Base-by-base conservation (phyloP, 2,888 invertebrate species). In the Aleiodes testaceus region DNA sequence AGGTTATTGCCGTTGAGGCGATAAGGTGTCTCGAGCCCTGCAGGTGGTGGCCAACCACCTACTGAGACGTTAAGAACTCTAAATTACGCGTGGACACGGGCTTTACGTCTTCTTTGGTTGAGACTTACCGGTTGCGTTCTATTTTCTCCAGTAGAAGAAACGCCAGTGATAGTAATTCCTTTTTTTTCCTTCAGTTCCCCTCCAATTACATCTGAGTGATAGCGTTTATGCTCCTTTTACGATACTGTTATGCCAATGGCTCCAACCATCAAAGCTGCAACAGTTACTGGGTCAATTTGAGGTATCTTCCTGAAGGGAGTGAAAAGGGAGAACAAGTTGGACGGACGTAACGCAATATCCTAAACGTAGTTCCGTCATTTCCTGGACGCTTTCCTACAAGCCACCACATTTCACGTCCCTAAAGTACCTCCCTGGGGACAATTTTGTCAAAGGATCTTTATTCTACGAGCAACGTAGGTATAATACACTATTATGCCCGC, bases 371-470 rank as follows among this genome's bases (percentile, higher is more conserved):
- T 86, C 84, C 82, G 84, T 85, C 81, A 87, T 87, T 87, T 87
- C 87, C 87, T 87, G 84, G 82, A 84, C 82, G 82, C 82, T 84
- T 26, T 79, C 64, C 69, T 67, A n/a, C 59, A 53, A 63, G 52
- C 67, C 53, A 67, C 53, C 16, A 36, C 70, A 44, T 59, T 63
- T 36, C 52, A 82, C 73, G 74, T 81, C 84, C 86, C 83, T 80
- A 80, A 83, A 84, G 80, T 81, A 79, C 75, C 76, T 87, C 87
- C 83, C 86, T 78, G 74, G 87, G 84, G 87, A 86, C 81, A 80
- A 85, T 87, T 87, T 87, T 86, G 87, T 87, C 87, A 87, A 87
- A 87, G 86, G 86, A 86, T 87, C 87, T 87, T 86, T 87, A 87
- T 87, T 85, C 86, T 80, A 83, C 80, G 83, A 82, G 84, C 80